Conservation (phyloP, 2,797 vertebrate species). For the Parauchenoglanis punctatus region DNA sequence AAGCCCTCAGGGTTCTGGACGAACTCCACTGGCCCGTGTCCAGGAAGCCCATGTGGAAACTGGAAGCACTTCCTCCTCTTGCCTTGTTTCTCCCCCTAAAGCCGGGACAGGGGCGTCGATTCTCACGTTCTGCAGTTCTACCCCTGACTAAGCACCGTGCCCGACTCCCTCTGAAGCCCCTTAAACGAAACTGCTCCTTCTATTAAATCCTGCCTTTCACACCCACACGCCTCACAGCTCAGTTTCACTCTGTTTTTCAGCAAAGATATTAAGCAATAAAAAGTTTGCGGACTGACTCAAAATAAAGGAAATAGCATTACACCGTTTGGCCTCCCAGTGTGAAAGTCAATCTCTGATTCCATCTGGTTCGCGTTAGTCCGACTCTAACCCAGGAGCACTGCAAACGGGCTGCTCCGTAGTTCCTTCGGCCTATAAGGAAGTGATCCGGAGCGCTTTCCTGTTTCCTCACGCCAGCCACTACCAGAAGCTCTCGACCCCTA, state of each 20-base stretch:
- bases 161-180: constrained; percentile 15
- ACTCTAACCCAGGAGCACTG: constrained; percentile 71
- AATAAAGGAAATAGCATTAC: not conserved
- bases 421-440: constrained; percentile 79
- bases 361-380: constrained; percentile 72
- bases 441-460: constrained; percentile 80
- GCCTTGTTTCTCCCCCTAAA: constrained; percentile 7
- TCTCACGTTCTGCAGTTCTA: constrained; percentile 5
- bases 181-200: not conserved
- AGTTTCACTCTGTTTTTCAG: not conserved
- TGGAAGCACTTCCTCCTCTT: constrained; percentile 26
- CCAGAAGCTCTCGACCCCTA: constrained; percentile 64
- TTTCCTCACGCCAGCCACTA: constrained; percentile 80
- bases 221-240: not conserved
- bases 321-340: constrained; percentile 15
- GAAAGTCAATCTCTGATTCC: constrained; percentile 52
- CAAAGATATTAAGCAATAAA: not conserved
- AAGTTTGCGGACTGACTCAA: not conserved
- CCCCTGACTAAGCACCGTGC: constrained; percentile 12
- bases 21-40: constrained; percentile 68
- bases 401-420: constrained; percentile 71
- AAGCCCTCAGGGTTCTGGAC: constrained; percentile 62
- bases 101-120: constrained; percentile 5
- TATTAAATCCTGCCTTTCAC: not conserved
- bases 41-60: constrained; percentile 43